Evolutionary conservation across 1,140 invertebrate species (phyloP).

Genomic region (Formica exsecta): DNA sequence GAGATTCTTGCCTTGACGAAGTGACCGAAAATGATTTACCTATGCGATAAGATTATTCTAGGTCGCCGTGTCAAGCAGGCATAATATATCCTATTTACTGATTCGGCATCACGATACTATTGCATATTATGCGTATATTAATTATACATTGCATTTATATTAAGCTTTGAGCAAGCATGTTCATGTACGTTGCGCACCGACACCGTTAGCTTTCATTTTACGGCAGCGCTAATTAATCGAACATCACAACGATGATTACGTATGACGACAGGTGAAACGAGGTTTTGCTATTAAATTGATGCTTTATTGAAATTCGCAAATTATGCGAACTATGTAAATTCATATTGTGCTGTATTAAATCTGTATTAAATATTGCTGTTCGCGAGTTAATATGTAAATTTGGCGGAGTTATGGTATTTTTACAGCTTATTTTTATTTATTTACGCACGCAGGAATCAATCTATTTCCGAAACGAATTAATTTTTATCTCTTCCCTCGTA

Average conservation of each 20-base stretch:
- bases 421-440: conserved; percentile 47
- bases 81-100: conserved; percentile 33
- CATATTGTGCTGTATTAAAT: conserved; percentile 60
- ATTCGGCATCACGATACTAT: conserved; percentile 31
- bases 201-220: conserved; percentile 53
- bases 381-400: conserved; percentile 60
- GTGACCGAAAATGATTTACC: not conserved
- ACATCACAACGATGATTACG: conserved; percentile 60
- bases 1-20: not conserved
- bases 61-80: conserved; percentile 4
- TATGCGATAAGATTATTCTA: conserved; percentile 8
- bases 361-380: conserved; percentile 25
- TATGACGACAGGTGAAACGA: conserved; percentile 57
- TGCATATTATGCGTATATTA: conserved; percentile 57
- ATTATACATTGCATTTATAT: conserved; percentile 64
- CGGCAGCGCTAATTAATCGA: conserved; percentile 57
- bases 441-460: conserved; percentile 44
- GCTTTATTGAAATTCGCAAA: conserved; percentile 62
- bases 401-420: conserved; percentile 33
- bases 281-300: conserved; percentile 59
- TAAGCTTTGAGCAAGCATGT: conserved; percentile 45
- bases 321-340: conserved; percentile 62
- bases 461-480: conserved; percentile 59
- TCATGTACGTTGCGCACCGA: not conserved
- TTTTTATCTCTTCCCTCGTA: not conserved